These are phyloP conservation scores for Paracentrotus lividus DNA, from an alignment of 53 echinoderm and acorn worm species.

Conservation along the genomic window DNA sequence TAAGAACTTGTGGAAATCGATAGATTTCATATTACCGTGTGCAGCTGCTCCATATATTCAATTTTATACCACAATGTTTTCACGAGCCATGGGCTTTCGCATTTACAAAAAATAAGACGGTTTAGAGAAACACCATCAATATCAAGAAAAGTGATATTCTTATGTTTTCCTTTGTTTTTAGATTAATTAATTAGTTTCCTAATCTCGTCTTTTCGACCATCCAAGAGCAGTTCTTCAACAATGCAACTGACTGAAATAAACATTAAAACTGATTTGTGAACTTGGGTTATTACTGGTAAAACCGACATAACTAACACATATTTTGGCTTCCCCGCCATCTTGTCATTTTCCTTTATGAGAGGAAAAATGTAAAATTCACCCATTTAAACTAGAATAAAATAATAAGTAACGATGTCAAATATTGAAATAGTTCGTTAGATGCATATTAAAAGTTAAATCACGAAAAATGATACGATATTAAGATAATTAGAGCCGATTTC, in stretches of 20 bases:
- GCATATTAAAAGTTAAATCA: constrained; percentile 7
- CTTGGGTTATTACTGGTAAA: constrained; percentile 20
- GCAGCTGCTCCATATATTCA: constrained; percentile 38
- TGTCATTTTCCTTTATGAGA: not conserved
- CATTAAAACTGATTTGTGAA: not conserved
- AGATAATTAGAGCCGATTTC: constrained; percentile 12
- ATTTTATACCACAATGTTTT: constrained; percentile 2
- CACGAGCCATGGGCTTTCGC: not conserved
- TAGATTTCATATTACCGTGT: constrained; percentile 21
- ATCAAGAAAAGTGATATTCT: constrained; percentile 67
- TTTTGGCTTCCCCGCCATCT: constrained; percentile 63
- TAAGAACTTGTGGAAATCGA: not conserved
- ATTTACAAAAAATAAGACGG: constrained; percentile 41
- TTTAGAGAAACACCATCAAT: constrained; percentile 49
- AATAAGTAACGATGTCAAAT: not conserved
- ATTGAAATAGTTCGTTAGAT: not conserved
- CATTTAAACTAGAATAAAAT: not conserved
- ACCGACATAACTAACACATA: constrained; percentile 66
- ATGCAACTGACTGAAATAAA: constrained; percentile 9
- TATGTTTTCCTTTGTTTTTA: constrained; percentile 67
- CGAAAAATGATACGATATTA: not conserved
- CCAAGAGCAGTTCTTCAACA: constrained; percentile 51
- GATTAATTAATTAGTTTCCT: constrained; percentile 56
- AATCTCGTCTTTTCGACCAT: constrained; percentile 43
- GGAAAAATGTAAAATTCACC: constrained; percentile 34